These are phyloP conservation scores for Hemithea aestivaria DNA, from an alignment of 2,888 invertebrate genomes.

Conservation along the genomic window DNA sequence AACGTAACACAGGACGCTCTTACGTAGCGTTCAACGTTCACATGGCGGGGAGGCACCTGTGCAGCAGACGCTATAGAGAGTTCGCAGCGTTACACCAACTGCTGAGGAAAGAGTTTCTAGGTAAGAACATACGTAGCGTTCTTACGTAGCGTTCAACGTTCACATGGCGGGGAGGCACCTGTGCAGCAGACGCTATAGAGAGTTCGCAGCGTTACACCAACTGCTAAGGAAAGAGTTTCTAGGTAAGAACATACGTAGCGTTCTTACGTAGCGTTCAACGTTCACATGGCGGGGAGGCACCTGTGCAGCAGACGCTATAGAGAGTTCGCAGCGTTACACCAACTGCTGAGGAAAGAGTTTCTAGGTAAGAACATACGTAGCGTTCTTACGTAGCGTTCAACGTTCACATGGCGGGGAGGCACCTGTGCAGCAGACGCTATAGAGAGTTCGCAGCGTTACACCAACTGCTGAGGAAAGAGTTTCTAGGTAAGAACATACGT, in stretches of 20 bases:
- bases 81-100: conserved; percentile 93
- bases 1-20: conserved; percentile 91
- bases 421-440: conserved; percentile 97
- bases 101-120: conserved; percentile 95
- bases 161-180: conserved; percentile 99
- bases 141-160: conserved; percentile 82
- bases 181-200: conserved; percentile 97
- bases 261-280: conserved; percentile 78
- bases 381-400: conserved; percentile 67
- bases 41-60: conserved; percentile 98
- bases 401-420: conserved; percentile 99
- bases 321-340: conserved; percentile 95
- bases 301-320: conserved; percentile 97
- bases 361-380: conserved; percentile 72
- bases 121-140: conserved; percentile 39
- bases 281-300: conserved; percentile 99
- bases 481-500: conserved; percentile 80
- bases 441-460: conserved; percentile 96
- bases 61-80: conserved; percentile 97
- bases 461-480: conserved; percentile 93
- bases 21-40: conserved; percentile 98
- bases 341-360: conserved; percentile 94
- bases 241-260: conserved; percentile 60
- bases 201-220: conserved; percentile 94
- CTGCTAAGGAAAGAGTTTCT: conserved; percentile 95